Evolutionary conservation across 2,888 invertebrate genomes (phyloP), one percentile per base, ranked within the genome.

Genomic region (Dasysyrphus albostriatus): DNA sequence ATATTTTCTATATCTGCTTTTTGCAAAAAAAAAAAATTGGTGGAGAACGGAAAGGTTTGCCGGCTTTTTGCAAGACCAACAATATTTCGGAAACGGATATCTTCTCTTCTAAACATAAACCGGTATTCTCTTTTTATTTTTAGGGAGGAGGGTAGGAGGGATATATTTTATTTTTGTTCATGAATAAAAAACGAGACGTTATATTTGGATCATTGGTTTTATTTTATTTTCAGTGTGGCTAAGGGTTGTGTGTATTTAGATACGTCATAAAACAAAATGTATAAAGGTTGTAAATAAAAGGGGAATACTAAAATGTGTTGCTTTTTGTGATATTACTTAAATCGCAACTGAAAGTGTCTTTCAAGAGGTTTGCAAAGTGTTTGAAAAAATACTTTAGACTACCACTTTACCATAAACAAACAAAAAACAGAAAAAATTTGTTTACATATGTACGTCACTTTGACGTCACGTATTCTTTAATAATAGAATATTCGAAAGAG

Each of bases 141-240:
- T n/a, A 32, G 32, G 1, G 10, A 6, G 0, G 10, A 5, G 24
- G 42, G 24, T 14, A 0, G 5, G 29, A 9, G 29, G 5, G 29
- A 9, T 14, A n/a, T 7, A 39, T 63, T 63, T 47, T 49, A 49
- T 47, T 47, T 73, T 65, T 47, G 47, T 54, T 67, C 73, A 75
- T 81, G 67, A 75, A 69, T 75, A 69, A 82, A 65, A 82, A 39
- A 58, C 63, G 63, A 63, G 67, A 44, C 8, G 56, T 63, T 82
- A 69, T 76, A 76, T 76, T 70, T 70, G 70, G 81, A 69, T 70
- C 54, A 82, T 70, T 76, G 63, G 54, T 42, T 67, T 49, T 67
- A 49, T 47, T 77, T 65, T 51, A 54, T 47, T 72, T 74, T 74
- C 24, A 14, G 8, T 54, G 58, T 49, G 58, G 65, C 47, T 59